phyloP scores from a whole-genome alignment of 2,113 vertebrate species.

The Dendropsophus ebraccatus region DNA sequence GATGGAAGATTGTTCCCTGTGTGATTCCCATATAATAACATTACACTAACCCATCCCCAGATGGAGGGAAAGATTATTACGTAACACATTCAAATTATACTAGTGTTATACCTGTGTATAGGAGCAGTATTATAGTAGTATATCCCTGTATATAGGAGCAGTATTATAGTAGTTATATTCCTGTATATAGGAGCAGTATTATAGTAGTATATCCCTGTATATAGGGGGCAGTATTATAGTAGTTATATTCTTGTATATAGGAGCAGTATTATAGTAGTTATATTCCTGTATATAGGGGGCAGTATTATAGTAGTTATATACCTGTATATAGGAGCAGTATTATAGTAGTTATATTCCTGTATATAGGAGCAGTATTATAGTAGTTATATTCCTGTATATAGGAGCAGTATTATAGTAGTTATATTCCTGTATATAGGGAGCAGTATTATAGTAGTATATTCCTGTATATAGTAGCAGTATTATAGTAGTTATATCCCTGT shows the following conservation, averaged over 20 bases:
- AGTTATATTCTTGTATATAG: not conserved
- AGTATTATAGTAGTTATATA: slow-evolving; percentile 5
- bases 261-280: slow-evolving; percentile 14
- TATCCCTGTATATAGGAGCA: not conserved
- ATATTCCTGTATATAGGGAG: not conserved
- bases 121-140: not conserved
- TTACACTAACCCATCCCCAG: not conserved
- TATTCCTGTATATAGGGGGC: not conserved
- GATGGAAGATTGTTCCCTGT: not conserved
- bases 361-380: slow-evolving; percentile 1
- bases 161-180: not conserved
- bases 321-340: not conserved
- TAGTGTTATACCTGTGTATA: not conserved
- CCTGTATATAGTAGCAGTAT: not conserved
- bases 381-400: slow-evolving; percentile 3
- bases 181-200: not conserved
- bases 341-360: slow-evolving; percentile 2
- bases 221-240: too few relatives aligned
- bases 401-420: slow-evolving; percentile 14
- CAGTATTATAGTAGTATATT: slow-evolving; percentile 10
- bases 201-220: not conserved
- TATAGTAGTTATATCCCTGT: slow-evolving; percentile 7
- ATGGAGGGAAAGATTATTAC: not conserved
- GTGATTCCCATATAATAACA: not conserved
- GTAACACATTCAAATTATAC: not conserved